Conservation (phyloP, 2,113 vertebrate genomes). For the Pituophis catenifer region DNA sequence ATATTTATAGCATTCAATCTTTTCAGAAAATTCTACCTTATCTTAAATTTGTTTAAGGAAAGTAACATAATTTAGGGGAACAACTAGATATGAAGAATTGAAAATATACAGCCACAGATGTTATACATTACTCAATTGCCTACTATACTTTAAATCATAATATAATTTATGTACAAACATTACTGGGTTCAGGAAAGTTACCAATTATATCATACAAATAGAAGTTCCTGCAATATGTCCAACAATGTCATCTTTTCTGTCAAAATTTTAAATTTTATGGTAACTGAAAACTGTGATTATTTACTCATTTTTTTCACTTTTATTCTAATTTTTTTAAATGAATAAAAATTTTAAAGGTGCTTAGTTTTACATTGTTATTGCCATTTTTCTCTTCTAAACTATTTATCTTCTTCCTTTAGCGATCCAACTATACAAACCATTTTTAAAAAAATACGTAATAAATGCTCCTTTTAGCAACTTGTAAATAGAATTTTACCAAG, state of each 20-base stretch:
- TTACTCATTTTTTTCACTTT: not conserved
- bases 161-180: not conserved
- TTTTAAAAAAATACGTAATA: not conserved
- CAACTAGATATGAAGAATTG: not conserved
- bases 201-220: not conserved
- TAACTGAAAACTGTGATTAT: not conserved
- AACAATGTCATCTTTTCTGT: not conserved
- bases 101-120: not conserved
- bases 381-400: not conserved
- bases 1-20: not conserved
- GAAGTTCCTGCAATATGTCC: not conserved
- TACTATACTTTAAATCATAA: not conserved
- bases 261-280: not conserved
- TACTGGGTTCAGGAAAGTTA: not conserved
- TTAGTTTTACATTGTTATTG: not conserved
- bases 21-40: not conserved
- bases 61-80: not conserved
- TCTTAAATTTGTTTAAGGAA: not conserved
- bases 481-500: not conserved
- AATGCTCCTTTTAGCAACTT: not conserved
- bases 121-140: not conserved
- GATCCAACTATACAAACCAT: not conserved
- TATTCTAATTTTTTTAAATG: not conserved
- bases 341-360: not conserved
- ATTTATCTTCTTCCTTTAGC: not conserved